phyloP scores from a whole-genome alignment of 2,113 vertebrate species.

The Petromus typicus region DNA sequence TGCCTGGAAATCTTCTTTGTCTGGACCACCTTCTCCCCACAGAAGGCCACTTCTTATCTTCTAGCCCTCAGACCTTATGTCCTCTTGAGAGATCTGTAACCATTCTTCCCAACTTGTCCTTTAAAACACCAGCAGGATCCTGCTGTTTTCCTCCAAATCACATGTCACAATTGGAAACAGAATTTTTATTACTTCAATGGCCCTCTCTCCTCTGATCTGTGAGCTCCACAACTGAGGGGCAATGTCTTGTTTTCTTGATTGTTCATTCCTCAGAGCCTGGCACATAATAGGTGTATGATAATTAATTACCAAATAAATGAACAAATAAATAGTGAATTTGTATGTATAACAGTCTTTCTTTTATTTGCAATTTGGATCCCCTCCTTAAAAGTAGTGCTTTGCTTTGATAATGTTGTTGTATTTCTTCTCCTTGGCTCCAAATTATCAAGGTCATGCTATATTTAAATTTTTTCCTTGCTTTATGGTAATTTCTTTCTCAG shows the following conservation, averaged over 20 bases:
- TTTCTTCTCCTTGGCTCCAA: constrained; percentile 65
- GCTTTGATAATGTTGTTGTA: constrained; percentile 37
- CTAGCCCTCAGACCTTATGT: background rate
- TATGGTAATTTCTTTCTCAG: constrained; percentile 54
- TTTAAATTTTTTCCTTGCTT: constrained; percentile 13
- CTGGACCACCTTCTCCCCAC: background rate
- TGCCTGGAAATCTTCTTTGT: background rate
- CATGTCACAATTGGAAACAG: background rate
- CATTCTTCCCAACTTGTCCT: background rate
- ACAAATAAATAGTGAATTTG: constrained; percentile 10
- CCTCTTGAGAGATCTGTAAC: background rate
- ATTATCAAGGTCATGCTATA: constrained; percentile 67
- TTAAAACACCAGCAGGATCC: background rate
- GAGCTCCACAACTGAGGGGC: background rate
- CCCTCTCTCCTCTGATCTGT: background rate
- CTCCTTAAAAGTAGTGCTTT: constrained; percentile 17
- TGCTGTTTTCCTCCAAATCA: constrained; percentile 3
- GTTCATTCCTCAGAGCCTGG: background rate
- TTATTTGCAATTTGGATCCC: constrained; percentile 57
- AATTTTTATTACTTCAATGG: background rate
- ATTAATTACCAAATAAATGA: constrained; percentile 51
- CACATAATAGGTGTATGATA: background rate
- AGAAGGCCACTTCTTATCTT: background rate
- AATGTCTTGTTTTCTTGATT: background rate
- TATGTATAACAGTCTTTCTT: constrained; percentile 35